These are phyloP conservation scores for Peucedramus taeniatus DNA, from an alignment of 2,113 vertebrate genomes.

Conservation along the genomic window DNA sequence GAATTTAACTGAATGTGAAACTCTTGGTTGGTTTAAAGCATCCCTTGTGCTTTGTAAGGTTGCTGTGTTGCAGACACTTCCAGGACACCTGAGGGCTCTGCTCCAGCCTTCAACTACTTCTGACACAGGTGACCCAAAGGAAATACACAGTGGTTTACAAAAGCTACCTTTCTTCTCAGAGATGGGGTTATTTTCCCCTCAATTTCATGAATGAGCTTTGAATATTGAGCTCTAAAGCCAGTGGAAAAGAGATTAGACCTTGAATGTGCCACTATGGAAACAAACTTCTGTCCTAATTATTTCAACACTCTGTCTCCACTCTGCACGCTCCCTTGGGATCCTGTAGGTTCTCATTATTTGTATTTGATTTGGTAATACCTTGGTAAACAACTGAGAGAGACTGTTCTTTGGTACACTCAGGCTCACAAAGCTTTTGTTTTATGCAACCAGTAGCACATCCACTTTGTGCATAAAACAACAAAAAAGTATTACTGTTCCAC, in stretches of 20 bases:
- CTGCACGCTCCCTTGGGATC: not conserved
- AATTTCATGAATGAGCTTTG: not conserved
- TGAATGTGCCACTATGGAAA: not conserved
- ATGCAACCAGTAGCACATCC: not conserved
- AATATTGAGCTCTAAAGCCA: not conserved
- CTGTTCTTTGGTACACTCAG: not conserved
- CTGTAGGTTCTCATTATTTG: not conserved
- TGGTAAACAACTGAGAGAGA: not conserved
- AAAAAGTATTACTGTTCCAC: not conserved
- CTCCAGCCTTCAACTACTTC: not conserved
- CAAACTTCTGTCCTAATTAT: not conserved
- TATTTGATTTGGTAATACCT: not conserved
- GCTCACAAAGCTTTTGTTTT: not conserved
- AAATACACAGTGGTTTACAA: not conserved
- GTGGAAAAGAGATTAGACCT: not conserved
- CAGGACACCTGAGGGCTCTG: not conserved
- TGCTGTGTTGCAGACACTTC: not conserved
- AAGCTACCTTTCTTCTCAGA: not conserved
- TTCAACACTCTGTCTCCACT: not conserved
- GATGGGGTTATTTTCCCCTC: not conserved
- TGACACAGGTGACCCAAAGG: not conserved
- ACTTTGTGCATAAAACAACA: not conserved
- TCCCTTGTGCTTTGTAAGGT: not conserved
- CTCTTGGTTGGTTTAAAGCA: conserved; percentile 1
- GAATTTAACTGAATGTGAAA: not conserved